Conservation (phyloP, 2,888 invertebrate species). For the Phasia obesa region DNA sequence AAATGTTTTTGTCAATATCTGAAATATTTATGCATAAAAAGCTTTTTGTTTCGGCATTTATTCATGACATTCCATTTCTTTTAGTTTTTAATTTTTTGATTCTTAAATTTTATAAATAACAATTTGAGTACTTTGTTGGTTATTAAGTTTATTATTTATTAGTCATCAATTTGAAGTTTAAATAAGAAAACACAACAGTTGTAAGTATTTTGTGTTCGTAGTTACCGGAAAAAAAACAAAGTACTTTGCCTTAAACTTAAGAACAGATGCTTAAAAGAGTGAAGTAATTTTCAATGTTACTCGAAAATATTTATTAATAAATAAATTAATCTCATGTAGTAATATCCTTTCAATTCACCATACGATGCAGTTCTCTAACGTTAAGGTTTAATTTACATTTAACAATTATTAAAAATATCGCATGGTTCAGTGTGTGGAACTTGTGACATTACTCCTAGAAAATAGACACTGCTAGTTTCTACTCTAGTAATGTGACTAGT, state of each 20-base stretch:
- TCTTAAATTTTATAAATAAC: constrained; percentile 5
- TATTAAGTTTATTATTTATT: constrained; percentile 48
- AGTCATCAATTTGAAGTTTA: constrained; percentile 61
- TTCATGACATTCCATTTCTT: constrained; percentile 19
- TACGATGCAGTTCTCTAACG: too few relatives aligned
- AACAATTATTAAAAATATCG: too few relatives aligned
- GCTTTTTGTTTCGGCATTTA: background rate
- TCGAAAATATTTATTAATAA: background rate
- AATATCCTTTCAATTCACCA: too few relatives aligned
- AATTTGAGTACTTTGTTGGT: constrained; percentile 29
- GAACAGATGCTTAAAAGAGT: constrained; percentile 42
- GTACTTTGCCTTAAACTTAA: constrained; percentile 6
- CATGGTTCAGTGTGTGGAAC: too few relatives aligned
- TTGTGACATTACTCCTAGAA: too few relatives aligned
- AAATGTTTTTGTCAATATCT: background rate
- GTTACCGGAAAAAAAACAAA: constrained; percentile 46
- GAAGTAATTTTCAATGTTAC: background rate
- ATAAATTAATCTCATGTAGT: too few relatives aligned
- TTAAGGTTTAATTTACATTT: too few relatives aligned
- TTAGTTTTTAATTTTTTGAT: background rate
- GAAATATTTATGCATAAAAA: constrained; percentile 1
- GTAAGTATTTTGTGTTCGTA: constrained; percentile 37
- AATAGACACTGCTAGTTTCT: too few relatives aligned
- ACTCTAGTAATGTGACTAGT: too few relatives aligned
- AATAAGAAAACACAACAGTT: constrained; percentile 5